Base-by-base conservation (phyloP, 2,113 vertebrate species). In the Tragulus kanchil region DNA sequence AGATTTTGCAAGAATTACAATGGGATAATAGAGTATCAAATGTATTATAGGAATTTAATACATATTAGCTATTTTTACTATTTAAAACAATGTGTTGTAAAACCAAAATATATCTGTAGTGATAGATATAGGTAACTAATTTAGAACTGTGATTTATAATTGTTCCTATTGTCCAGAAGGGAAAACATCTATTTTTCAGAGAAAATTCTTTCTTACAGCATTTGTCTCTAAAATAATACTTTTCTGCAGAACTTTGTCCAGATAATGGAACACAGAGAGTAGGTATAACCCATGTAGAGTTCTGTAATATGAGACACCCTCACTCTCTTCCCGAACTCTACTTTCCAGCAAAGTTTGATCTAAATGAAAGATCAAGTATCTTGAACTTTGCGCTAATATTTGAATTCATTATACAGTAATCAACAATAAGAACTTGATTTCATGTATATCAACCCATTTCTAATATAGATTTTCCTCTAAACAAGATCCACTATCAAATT, bases 381-480 rank as follows among this genome's bases (percentile, higher is more conserved):
- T 69, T 21, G 45, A 85, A 58, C 4, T 25, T 77, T 65, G 26
- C 50, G 23, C 48, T 61, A 64, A 90, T 71, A 67, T 58, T 84
- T 85, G 45, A 87, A 89, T 42, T 54, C 2, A 75, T 17, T 56
- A 4, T 31, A 31, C 6, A 67, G 28, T 10, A 94, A 52, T 28
- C 42, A 67, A 25, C n/a, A 65, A 42, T 85, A 91, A 93, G 5
- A 94, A 93, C 31, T 26, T 88, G 15, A 52, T 67, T 31, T 15
- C 28, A 69, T 82, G 64, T 31, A 36, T 69, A 64, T 77, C 52
- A 94, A 36, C 8, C 36, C 85, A 10, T 31, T 17, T 91, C 54
- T 86, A 78, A 56, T 94, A 96, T 8, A 78, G 31, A 50, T 67
- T 83, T 97, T 96, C 93, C 71, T 84, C 25, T 87, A 89, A 90